A percentile compares a stretch with the other conserved stretches of the same genome.
Conservation (phyloP, 2,888 invertebrate genomes). For the Caenorhabditis doughertyi region DNA sequence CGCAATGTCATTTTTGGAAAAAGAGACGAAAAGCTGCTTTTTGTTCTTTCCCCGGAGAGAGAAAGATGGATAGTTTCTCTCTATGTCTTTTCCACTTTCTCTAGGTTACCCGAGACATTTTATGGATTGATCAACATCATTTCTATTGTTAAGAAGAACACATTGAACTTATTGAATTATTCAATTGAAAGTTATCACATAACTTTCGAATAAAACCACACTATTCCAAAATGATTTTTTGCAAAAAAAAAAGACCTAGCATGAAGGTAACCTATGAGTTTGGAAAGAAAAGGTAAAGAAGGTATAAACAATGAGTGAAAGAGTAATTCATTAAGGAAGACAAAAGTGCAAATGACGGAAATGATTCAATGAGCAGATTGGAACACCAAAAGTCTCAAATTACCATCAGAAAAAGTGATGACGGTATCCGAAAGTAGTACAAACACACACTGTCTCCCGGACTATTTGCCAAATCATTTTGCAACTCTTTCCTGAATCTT, state of each 20-base stretch:
- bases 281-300: no score
- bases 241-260: no score
- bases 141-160: background rate
- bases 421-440: slow-evolving; percentile 23
- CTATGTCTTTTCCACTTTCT: background rate
- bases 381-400: slow-evolving; percentile 12
- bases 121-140: slow-evolving; percentile 20
- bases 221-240: no score
- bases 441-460: slow-evolving; percentile 1
- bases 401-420: slow-evolving; percentile 12
- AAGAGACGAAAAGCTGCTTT: slow-evolving; percentile 48
- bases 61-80: background rate
- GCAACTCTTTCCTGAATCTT: slow-evolving; percentile 17
- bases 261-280: no score
- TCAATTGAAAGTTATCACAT: background rate
- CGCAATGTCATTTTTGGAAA: slow-evolving; percentile 54
- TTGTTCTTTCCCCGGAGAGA: background rate
- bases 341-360: no score
- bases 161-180: slow-evolving; percentile 4
- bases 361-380: background rate
- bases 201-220: no score
- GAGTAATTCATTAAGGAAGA: background rate
- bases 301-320: no score
- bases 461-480: slow-evolving; percentile 33
- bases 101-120: slow-evolving; percentile 12